phyloP scores from a whole-genome alignment of 2,113 vertebrate genomes.

The Prionailurus viverrinus region DNA sequence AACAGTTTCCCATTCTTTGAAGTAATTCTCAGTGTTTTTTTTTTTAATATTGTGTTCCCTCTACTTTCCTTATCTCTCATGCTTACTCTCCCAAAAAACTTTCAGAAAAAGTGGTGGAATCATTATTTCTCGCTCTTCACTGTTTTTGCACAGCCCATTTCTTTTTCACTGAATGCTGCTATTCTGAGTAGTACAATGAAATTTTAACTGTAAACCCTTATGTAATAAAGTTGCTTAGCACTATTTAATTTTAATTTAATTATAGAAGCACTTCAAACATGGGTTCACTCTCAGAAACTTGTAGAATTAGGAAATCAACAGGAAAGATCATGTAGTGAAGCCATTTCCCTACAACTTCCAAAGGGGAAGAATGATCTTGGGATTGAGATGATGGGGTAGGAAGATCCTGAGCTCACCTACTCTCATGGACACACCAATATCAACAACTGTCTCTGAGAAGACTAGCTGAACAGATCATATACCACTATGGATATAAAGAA shows the following conservation, averaged over 20 bases:
- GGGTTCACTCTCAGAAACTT: neutral
- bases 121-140: neutral
- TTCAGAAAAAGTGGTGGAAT: neutral
- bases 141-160: neutral
- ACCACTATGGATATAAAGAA: neutral
- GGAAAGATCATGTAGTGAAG: neutral
- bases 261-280: neutral
- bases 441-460: neutral
- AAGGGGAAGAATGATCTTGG: neutral
- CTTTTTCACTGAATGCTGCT: neutral
- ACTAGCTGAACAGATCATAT: neutral
- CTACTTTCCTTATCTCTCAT: neutral
- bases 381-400: neutral
- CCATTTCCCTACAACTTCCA: neutral
- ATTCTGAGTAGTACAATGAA: slow-evolving; percentile 3
- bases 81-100: neutral
- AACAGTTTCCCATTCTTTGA: slow-evolving; percentile 14
- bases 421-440: neutral
- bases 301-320: neutral
- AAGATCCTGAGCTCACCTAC: neutral
- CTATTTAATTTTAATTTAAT: slow-evolving; percentile 36
- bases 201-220: neutral
- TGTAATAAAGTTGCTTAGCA: slow-evolving; percentile 3
- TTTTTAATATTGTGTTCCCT: neutral
- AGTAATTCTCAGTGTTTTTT: neutral